Evolutionary conservation across 2,888 invertebrate species (phyloP), one percentile per base, ranked within the genome.

Genomic region (Saturnia japonica): DNA sequence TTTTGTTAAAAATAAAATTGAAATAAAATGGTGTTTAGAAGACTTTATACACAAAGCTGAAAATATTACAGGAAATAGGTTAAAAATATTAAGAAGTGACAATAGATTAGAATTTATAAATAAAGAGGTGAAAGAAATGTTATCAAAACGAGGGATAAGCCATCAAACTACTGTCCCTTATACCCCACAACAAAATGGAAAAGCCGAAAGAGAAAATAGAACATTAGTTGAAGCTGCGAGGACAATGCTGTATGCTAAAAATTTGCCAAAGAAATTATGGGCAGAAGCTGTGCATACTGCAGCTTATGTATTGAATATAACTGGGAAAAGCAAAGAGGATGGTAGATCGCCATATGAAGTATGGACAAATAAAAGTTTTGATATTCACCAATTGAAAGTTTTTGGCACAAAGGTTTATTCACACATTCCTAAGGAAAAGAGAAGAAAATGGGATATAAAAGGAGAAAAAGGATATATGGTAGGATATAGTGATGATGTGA

Each of bases 171-270:
- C 77, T 12, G 80, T 80, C 0, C 72, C 77, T 4, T 84, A 84
- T 72, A 83, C 84, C 14, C 84, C 87, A 7, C 79, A 86, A 74
- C 85, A 88, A 74, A 90, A 89, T 75, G 85, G 85, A 4, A 73
- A 76, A 69, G 81, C 82, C 0, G 85, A 87, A 70, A 74, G 84
- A 14, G 82, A 86, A 70, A 69, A 69, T 45, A 42, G 69, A 28
- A 28, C 43, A 25, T 42, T 69, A 22, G 28, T 62, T 16, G 69
- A 69, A 62, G 43, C 40, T 9, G 69, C 69, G 2, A 69, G 43
- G 14, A 60, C 43, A 40, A 45, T 69, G 60, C 62, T 69, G 25
- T 16, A 60, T 22, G 22, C 57, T 43, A 60, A 57, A n/a, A 69
- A 62, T 16, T 60, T 69, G 9, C 57, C 69, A 19, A 73, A 73